Conservation (phyloP, 2,797 vertebrate species). For the Crenichthys baileyi region DNA sequence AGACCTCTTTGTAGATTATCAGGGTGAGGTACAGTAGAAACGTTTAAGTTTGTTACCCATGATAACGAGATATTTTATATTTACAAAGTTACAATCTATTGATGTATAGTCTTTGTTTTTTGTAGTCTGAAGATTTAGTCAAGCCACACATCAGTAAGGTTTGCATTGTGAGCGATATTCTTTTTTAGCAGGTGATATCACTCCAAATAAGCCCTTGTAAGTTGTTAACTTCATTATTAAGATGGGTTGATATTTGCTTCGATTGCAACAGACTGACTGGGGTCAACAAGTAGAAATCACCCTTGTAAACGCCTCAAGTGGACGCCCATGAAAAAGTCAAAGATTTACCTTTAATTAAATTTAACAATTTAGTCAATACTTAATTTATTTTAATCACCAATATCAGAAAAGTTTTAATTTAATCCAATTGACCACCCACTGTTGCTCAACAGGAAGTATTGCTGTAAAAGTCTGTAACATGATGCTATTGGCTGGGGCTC, state of each 20-base stretch:
- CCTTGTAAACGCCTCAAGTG: background rate
- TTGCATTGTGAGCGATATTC: background rate
- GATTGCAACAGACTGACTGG: background rate
- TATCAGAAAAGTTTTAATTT: background rate
- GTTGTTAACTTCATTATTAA: background rate
- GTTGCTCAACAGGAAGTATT: background rate
- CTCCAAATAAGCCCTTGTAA: background rate
- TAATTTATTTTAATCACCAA: background rate
- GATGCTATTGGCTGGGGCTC: background rate
- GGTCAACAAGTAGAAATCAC: background rate
- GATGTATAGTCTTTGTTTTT: background rate
- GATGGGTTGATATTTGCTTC: background rate
- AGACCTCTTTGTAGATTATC: constrained; percentile 56
- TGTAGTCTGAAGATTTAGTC: too few species aligned
- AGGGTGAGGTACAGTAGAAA: constrained; percentile 48
- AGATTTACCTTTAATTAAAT: background rate
- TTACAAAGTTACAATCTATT: background rate
- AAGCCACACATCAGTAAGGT: background rate
- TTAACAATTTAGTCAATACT: background rate
- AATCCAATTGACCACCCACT: background rate
- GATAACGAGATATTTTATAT: constrained; percentile 1
- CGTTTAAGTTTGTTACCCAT: constrained; percentile 15
- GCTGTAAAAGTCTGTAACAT: background rate
- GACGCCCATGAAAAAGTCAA: background rate
- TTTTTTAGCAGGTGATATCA: background rate